A percentile compares a stretch with the other conserved stretches of the same genome.
Conservation (phyloP, 2,888 invertebrate species). For the Xestia xanthographa region DNA sequence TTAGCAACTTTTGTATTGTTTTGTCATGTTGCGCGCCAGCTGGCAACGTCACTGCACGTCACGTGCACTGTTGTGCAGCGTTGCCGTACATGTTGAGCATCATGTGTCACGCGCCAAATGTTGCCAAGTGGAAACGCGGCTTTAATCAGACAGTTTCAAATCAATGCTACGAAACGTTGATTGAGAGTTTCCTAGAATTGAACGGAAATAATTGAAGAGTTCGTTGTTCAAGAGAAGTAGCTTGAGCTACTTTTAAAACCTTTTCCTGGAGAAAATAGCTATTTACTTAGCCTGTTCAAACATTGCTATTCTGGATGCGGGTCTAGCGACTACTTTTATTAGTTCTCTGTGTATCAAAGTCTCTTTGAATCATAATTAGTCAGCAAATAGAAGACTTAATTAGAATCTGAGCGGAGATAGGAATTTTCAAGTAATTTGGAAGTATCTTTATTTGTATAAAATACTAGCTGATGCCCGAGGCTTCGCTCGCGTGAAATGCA, state of each 20-base stretch:
- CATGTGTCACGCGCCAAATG: too few species aligned
- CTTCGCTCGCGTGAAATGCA: too few species aligned
- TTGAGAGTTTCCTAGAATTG: not conserved
- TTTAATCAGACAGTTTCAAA: not conserved
- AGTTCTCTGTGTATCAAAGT: constrained; percentile 11
- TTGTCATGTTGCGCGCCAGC: too few species aligned
- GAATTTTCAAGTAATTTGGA: constrained; percentile 9
- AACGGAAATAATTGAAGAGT: constrained; percentile 1
- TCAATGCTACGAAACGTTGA: not conserved
- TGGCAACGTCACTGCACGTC: too few species aligned
- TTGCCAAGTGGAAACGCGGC: too few species aligned
- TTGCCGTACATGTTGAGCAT: too few species aligned
- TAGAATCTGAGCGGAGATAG: not conserved
- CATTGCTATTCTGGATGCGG: constrained; percentile 8
- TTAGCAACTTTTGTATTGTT: too few species aligned
- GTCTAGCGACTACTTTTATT: not conserved
- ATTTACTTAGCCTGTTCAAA: constrained; percentile 56
- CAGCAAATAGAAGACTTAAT: constrained; percentile 12
- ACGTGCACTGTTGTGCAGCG: too few species aligned
- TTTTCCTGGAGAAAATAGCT: constrained; percentile 55
- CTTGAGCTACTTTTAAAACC: constrained; percentile 53
- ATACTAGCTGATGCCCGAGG: too few species aligned
- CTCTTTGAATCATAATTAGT: constrained; percentile 15
- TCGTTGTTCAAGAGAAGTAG: constrained; percentile 22
- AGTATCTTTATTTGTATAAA: not conserved